Base-by-base conservation (phyloP, 2,888 invertebrate genomes). In the Drosophila mayaguana region DNA sequence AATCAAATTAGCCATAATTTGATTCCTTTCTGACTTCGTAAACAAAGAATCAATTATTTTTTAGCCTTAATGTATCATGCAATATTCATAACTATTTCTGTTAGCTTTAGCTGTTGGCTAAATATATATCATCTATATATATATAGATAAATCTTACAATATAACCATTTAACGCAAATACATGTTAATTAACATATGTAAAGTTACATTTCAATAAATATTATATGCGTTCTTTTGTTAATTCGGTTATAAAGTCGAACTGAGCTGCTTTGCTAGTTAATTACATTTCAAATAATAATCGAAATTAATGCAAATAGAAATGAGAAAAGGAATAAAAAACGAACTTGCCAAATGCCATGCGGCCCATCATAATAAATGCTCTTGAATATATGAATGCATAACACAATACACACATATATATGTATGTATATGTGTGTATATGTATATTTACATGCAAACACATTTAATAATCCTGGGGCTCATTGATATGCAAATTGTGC, bases 401-500 rank as follows among this genome's bases (percentile, higher is more conserved):
- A 75, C 34, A 45, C 0, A 28, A 28, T 28, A 28, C 28, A 28
- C 28, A 28, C 28, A 28, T 14, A 53, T 5, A 40, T 12, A 12
- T 14, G 3, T 20, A 11, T 56, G 11, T 11, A 9, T 22, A 18
- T 28, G 48, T 64, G 42, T 32, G 14, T 38, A 20, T 43, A 6
- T 16, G 14, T 22, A 5, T 25, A 59, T 67, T 63, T 59, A 71
- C 62, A 56, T 32, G 18, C 28, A 16, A 32, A 48, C 25, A 22
- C n/a, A 63, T 63, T 57, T 62, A 66, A 72, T 71, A 56, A 56
- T 48, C 48, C 75, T 36, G 18, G 48, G 56, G 50, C 64, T 57
- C 57, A 78, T 77, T 78, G 81, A 80, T 57, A 78, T 78, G 78
- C 78, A 80, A 72, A 78, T 77, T 80, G 45, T 60, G 59, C 8